These are phyloP conservation scores for Cydia splendana DNA, from an alignment of 1,140 invertebrate genomes.

Conservation along the genomic window DNA sequence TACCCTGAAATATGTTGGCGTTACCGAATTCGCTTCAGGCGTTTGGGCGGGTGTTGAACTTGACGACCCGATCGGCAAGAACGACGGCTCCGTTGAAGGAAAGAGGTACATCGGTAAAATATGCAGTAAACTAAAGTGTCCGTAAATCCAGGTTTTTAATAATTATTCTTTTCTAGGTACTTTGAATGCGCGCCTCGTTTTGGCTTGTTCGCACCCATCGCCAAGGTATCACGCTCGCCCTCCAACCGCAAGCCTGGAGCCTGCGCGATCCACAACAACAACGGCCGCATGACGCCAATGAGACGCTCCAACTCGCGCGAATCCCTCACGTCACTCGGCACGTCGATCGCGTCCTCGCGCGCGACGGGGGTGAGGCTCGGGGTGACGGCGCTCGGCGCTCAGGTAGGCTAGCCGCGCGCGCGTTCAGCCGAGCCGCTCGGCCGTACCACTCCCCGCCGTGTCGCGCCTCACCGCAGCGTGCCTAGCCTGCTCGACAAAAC, in stretches of 20 bases:
- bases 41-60: slow-evolving; percentile 97
- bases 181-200: slow-evolving; percentile 94
- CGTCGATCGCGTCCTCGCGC: slow-evolving; percentile 83
- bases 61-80: slow-evolving; percentile 96
- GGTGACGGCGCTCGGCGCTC: slow-evolving; percentile 84
- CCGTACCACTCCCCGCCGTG: slow-evolving; percentile 49
- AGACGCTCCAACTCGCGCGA: slow-evolving; percentile 90
- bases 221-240: slow-evolving; percentile 92
- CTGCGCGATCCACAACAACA: slow-evolving; percentile 83
- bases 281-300: slow-evolving; percentile 81
- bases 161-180: slow-evolving; percentile 85
- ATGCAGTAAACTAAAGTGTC: neutral
- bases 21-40: slow-evolving; percentile 93
- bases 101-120: slow-evolving; percentile 81
- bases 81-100: slow-evolving; percentile 96
- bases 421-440: slow-evolving; percentile 71
- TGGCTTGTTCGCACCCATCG: slow-evolving; percentile 94
- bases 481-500: slow-evolving; percentile 70
- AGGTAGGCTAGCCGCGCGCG: slow-evolving; percentile 85
- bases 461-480: slow-evolving; percentile 58
- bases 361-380: slow-evolving; percentile 82
- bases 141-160: slow-evolving; percentile 1
- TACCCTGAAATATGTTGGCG: slow-evolving; percentile 90
- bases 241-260: slow-evolving; percentile 85
- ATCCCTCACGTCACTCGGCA: slow-evolving; percentile 89